These are phyloP conservation scores for Caerostris extrusa DNA, from an alignment of 1,140 invertebrate species.

Conservation along the genomic window DNA sequence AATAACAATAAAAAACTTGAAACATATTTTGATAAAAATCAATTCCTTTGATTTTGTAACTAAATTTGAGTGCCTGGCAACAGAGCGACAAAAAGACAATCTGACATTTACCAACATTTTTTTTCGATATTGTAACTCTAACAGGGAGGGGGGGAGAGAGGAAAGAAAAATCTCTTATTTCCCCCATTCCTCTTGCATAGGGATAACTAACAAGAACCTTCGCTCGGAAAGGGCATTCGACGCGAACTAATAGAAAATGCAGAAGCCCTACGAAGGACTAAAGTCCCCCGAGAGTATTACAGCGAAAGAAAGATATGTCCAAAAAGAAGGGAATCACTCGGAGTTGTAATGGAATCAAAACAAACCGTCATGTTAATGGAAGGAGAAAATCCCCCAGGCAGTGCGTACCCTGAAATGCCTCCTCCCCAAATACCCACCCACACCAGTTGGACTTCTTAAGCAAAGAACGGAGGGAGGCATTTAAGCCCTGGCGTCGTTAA, in stretches of 20 bases:
- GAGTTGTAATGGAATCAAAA: conserved; percentile 66
- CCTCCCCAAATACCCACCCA: not conserved
- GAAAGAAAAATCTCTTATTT: not conserved
- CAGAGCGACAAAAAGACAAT: not conserved
- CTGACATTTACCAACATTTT: not conserved
- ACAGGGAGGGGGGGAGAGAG: not conserved
- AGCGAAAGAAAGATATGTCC: conserved; percentile 38
- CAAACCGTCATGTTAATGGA: conserved; percentile 61
- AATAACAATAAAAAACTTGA: too few species aligned
- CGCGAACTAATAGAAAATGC: not conserved
- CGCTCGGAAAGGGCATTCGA: not conserved
- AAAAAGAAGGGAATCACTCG: conserved; percentile 7
- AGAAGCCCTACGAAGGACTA: not conserved
- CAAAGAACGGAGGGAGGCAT: not conserved
- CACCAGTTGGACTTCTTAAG: not conserved
- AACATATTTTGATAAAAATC: too few species aligned
- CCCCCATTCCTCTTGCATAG: too few species aligned
- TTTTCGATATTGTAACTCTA: not conserved
- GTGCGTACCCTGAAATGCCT: not conserved
- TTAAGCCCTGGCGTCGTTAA: not conserved
- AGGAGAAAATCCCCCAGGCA: conserved; percentile 17
- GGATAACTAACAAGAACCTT: not conserved
- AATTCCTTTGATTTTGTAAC: too few species aligned
- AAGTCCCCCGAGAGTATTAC: not conserved
- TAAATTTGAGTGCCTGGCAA: not conserved